These are phyloP conservation scores for Xiphydria camelus DNA, from an alignment of 2,888 invertebrate species.

Conservation along the genomic window DNA sequence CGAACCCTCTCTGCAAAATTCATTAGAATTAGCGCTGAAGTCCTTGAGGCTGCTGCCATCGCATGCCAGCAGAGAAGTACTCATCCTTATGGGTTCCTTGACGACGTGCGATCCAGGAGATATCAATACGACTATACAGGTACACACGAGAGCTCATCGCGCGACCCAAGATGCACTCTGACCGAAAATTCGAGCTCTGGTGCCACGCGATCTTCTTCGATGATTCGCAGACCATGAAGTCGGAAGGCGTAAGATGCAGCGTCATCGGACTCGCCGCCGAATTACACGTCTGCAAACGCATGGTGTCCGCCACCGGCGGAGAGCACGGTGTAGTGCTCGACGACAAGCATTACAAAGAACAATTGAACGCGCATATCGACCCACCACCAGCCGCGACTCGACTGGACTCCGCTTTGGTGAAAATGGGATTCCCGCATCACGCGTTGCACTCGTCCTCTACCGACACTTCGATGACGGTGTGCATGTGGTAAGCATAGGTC, in stretches of 20 bases:
- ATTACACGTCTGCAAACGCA: constrained; percentile 84
- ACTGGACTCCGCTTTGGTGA: constrained; percentile 78
- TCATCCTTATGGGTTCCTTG: constrained; percentile 89
- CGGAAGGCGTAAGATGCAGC: constrained; percentile 85
- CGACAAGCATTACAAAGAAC: constrained; percentile 74
- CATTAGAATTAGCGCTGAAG: constrained; percentile 83
- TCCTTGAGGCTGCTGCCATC: constrained; percentile 86
- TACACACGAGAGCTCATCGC: constrained; percentile 39
- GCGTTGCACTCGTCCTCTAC: constrained; percentile 63
- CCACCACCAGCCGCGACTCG: constrained; percentile 74
- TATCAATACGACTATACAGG: constrained; percentile 81
- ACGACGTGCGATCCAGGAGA: constrained; percentile 98
- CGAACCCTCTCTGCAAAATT: constrained; percentile 96
- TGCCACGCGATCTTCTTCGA: no score
- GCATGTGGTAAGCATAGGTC: constrained; percentile 83
- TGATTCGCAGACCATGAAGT: constrained; percentile 67
- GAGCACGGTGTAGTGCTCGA: constrained; percentile 86
- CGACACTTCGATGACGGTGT: constrained; percentile 79
- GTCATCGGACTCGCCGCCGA: constrained; percentile 96
- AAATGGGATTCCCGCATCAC: constrained; percentile 96
- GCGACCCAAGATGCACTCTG: not conserved
- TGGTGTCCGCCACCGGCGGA: constrained; percentile 86
- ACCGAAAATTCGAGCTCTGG: no score
- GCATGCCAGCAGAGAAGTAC: constrained; percentile 92
- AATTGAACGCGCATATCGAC: constrained; percentile 68